Evolutionary conservation across 2,113 vertebrate genomes (phyloP), one percentile per base, ranked within the genome.

Genomic region (Elanoides forficatus): DNA sequence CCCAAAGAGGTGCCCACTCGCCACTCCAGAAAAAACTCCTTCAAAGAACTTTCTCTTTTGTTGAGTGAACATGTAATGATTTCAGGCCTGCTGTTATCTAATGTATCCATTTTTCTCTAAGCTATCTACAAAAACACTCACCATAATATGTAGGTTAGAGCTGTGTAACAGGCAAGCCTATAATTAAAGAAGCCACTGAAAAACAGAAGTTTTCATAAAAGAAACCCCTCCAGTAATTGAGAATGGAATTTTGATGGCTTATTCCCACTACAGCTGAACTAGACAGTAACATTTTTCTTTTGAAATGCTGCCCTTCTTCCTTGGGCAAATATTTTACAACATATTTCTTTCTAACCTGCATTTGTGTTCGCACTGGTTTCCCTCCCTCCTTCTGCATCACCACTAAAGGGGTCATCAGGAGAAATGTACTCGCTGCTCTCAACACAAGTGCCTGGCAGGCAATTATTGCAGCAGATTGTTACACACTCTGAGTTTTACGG

Each of bases 101-200:
- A 91, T 86, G 82, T 50, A 95, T 73, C 95, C 55, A 59, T 87
- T 91, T 94, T 87, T 88, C 73, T 88, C 38, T 74, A 91, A 80
- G 91, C 62, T 68, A 91, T 83, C 95, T 88, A 96, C 71, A 94
- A 93, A 83, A 94, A 30, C 91, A 95, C 73, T 86, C 83, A 38
- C 78, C 20, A 40, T 75, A 86, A 94, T 86, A 65, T 9, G 21
- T 81, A 94, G 92, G 90, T 96, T 94, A 93, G 48, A 90, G 82
- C 82, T 68, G 45, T 67, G 83, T 62, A 93, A 93, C 59, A 72
- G 92, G 48, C 82, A 88, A 91, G 89, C 45, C 91, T 95, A 10
- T 95, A 96, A 96, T 95, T 96, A 97, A 95, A 95, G 93, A 93
- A 94, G 92, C 67, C 82, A 90, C 93, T 96, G 75, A 95, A 96